phyloP scores from a whole-genome alignment of 2,888 invertebrate genomes.

The Leptinotarsa juncta region DNA sequence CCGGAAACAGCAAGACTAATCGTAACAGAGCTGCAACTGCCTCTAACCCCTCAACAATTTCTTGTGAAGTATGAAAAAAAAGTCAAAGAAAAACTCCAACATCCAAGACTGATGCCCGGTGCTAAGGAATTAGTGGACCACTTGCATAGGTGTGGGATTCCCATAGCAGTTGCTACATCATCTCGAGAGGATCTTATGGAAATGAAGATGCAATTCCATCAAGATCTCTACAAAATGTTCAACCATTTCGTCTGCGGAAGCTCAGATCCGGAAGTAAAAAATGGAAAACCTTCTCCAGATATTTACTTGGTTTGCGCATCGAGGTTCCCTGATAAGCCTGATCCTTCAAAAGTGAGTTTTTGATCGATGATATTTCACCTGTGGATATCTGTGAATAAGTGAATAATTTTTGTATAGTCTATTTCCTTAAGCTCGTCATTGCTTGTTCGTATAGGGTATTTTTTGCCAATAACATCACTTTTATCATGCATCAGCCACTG shows the following conservation, averaged over 20 bases:
- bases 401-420: too few species aligned
- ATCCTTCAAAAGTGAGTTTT: constrained; percentile 59
- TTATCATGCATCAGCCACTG: too few species aligned
- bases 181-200: constrained; percentile 70
- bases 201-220: constrained; percentile 68
- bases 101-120: constrained; percentile 72
- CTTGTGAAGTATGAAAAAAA: constrained; percentile 58
- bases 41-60: constrained; percentile 73
- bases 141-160: constrained; percentile 71
- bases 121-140: constrained; percentile 61
- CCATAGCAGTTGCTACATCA: constrained; percentile 78
- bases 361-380: neutral
- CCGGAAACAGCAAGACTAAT: constrained; percentile 68
- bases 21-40: constrained; percentile 70
- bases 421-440: too few species aligned
- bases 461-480: too few species aligned
- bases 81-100: constrained; percentile 62
- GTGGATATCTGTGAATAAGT: neutral
- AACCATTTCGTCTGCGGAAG: constrained; percentile 73
- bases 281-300: constrained; percentile 80
- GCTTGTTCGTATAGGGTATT: too few species aligned
- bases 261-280: constrained; percentile 74
- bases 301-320: constrained; percentile 74
- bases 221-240: constrained; percentile 67
- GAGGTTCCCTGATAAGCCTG: constrained; percentile 69